Percentiles rank a stretch among this genome's conserved stretches.
phyloP scores from a whole-genome alignment of 2,888 invertebrate genomes.

The Pediacus dermestoides region DNA sequence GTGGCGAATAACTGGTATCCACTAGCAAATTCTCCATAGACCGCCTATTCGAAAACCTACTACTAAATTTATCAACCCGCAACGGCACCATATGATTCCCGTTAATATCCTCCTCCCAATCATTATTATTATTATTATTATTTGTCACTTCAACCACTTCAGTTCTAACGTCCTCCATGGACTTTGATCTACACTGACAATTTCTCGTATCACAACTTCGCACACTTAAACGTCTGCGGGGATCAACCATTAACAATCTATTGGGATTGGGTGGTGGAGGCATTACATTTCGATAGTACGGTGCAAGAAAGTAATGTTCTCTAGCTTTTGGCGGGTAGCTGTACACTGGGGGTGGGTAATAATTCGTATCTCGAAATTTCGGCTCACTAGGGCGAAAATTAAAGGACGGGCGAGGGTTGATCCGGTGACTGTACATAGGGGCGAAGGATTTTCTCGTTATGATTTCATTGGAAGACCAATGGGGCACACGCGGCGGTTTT shows the following conservation, averaged over 20 bases:
- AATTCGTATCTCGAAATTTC: constrained; percentile 45
- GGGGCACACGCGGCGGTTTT: constrained; percentile 55
- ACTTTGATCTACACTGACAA: constrained; percentile 66
- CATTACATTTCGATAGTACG: constrained; percentile 65
- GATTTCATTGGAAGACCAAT: constrained; percentile 49
- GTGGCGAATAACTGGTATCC: constrained; percentile 54
- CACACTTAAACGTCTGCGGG: constrained; percentile 31
- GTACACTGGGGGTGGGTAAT: constrained; percentile 43
- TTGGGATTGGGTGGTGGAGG: constrained; percentile 55
- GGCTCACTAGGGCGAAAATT: constrained; percentile 33
- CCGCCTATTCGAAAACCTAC: constrained; percentile 55
- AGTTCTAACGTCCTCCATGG: constrained; percentile 69
- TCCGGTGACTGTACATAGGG: constrained; percentile 33
- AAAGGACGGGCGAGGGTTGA: constrained; percentile 42
- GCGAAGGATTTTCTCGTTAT: constrained; percentile 57
- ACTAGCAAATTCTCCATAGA: constrained; percentile 69
- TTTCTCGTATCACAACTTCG: constrained; percentile 16
- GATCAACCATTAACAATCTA: constrained; percentile 43
- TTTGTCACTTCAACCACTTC: constrained; percentile 51
- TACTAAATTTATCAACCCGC: constrained; percentile 32
- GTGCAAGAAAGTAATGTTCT: constrained; percentile 65
- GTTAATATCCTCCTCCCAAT: constrained; percentile 63
- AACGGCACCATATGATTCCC: constrained; percentile 58
- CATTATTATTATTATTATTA: no score
- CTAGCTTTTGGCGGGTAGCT: constrained; percentile 52